These are phyloP conservation scores for Psittacula derbiana DNA, from an alignment of 2,797 vertebrate species.

Conservation along the genomic window DNA sequence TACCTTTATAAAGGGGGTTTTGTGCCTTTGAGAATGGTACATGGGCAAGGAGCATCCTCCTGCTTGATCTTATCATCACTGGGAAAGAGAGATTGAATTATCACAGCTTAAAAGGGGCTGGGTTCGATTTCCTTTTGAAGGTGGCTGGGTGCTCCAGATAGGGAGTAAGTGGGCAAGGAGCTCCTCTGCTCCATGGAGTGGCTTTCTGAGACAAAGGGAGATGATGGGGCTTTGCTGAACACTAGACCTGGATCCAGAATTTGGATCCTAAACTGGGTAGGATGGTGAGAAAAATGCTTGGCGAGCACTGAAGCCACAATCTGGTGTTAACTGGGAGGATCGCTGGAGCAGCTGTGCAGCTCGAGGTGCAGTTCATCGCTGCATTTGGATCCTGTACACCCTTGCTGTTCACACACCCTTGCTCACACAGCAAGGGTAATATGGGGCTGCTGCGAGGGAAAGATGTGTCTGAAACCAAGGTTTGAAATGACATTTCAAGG, in stretches of 20 bases:
- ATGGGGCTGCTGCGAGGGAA: neutral
- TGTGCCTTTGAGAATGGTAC: neutral
- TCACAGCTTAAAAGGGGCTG: fast-evolving
- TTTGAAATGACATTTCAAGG: no score
- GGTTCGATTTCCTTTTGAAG: neutral
- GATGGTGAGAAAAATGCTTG: neutral
- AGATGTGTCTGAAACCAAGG: neutral
- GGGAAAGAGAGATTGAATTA: neutral
- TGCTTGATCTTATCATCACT: neutral
- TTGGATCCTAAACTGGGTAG: neutral
- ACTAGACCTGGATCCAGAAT: neutral
- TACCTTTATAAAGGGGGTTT: neutral
- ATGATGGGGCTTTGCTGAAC: neutral
- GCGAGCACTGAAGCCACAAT: neutral
- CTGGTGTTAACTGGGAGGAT: neutral
- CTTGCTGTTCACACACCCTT: neutral
- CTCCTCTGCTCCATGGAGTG: neutral
- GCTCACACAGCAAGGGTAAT: neutral
- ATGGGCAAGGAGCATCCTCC: neutral
- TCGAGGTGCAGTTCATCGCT: neutral
- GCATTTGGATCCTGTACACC: neutral
- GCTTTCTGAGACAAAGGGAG: neutral
- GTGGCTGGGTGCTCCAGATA: neutral
- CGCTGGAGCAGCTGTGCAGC: neutral
- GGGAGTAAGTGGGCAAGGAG: neutral